Evolutionary conservation across 2,888 invertebrate species (phyloP).

Genomic region (Thereva unica): DNA sequence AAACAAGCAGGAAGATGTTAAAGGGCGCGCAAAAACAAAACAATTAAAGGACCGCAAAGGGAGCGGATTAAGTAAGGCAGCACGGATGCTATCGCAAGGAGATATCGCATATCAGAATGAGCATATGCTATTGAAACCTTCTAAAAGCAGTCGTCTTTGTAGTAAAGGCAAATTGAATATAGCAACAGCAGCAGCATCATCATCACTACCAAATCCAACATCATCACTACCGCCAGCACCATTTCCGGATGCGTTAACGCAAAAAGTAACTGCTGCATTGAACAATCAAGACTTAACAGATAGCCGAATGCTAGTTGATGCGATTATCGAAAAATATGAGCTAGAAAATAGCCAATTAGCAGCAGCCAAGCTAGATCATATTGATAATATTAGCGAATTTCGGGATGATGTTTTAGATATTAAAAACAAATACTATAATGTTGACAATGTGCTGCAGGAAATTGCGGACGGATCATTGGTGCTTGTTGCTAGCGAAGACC

Average conservation of each 20-base stretch:
- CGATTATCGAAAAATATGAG: too few relatives aligned
- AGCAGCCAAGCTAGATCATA: background rate
- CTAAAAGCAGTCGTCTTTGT: too few relatives aligned
- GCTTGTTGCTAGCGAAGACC: constrained; percentile 53
- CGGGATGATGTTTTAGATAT: constrained; percentile 21
- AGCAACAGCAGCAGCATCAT: too few relatives aligned
- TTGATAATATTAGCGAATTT: constrained; percentile 6
- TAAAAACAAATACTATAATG: constrained; percentile 42
- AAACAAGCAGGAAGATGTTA: constrained; percentile 48
- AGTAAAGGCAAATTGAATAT: too few relatives aligned
- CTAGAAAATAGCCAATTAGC: too few relatives aligned
- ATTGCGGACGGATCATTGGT: constrained; percentile 54
- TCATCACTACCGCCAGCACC: too few relatives aligned
- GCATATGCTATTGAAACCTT: constrained; percentile 15
- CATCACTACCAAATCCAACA: too few relatives aligned
- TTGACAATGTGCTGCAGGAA: constrained; percentile 52
- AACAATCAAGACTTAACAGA: too few relatives aligned
- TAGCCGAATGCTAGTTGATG: too few relatives aligned
- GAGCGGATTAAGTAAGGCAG: constrained; percentile 2
- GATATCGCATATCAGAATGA: constrained; percentile 40
- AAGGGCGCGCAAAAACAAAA: constrained; percentile 1
- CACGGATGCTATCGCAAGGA: constrained; percentile 34
- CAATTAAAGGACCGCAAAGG: too few relatives aligned
- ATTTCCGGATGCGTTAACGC: too few relatives aligned
- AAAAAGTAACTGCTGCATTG: too few relatives aligned